Base-by-base conservation (phyloP, 2,113 vertebrate species). In the Carassius carassius region DNA sequence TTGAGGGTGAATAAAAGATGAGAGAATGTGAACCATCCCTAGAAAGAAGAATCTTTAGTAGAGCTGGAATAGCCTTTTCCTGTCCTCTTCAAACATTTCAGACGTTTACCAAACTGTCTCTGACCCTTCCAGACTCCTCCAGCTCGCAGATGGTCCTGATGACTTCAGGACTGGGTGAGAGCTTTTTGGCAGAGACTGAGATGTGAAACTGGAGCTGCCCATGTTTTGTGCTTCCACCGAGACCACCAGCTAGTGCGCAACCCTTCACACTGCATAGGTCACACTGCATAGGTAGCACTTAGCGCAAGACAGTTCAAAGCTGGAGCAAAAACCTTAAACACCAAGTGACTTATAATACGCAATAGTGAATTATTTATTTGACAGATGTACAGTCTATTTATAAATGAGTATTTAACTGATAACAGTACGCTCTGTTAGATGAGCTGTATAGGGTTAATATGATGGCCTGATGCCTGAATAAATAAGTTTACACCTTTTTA, bases 111-210 rank as follows among this genome's bases (percentile, higher is more conserved):
- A 73, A 17, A 87, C 37, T 92, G 78, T 89, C 89, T 94, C 84
- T 90, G 89, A 91, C 84, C 86, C 32, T 85, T 87, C 89, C 96
- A 98, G 97, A 95, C 94, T 94, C 80, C 23, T 82, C 96, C 92
- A 92, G 92, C 90, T 95, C 95, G 88, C 96, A 97, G 93, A 96
- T 96, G 95, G 95, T 99, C 89, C 93, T 97, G 91, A 95, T 98
- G 95, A 96, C 97, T 0, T 98, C 97, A 85, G 96, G 96, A 85
- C 93, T 98, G 17, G 96, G 97, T 88, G 98, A 98, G 93, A 97
- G 96, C 92, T 94, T 97, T 92, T 93, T 98, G 93, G 96, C 96
- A 88, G 97, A 99, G 93, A 98, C 97, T 56, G 97, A 98, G 90
- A 96, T 98, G 97, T 99, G 96, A 97, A 54, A 47, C 87, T 84